Evolutionary conservation across 37 sponge, comb jelly and placozoan species (phyloP).

Genomic region (Agelas oroides): DNA sequence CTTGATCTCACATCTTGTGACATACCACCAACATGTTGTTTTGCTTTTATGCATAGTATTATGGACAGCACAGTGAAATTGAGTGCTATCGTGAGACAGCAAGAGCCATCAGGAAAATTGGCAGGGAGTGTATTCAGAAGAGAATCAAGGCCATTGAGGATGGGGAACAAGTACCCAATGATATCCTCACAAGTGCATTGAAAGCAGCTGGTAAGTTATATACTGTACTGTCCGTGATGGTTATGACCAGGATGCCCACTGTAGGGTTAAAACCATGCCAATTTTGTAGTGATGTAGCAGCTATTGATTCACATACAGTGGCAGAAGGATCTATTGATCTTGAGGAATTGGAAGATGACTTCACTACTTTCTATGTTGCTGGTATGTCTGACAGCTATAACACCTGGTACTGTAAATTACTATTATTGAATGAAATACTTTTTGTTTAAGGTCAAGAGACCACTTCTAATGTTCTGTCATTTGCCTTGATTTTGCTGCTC

Average conservation of each 20-base stretch:
- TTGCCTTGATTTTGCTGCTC: background rate
- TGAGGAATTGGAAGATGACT: constrained; percentile 31
- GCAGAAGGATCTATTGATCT: background rate
- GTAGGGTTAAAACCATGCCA: too few species aligned
- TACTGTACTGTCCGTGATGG: background rate
- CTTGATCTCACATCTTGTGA: too few species aligned
- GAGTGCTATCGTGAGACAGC: background rate
- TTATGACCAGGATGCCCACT: too few species aligned
- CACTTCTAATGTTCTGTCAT: background rate
- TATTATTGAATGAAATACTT: background rate
- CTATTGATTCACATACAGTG: background rate
- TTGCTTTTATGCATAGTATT: too few species aligned
- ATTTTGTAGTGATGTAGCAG: too few species aligned
- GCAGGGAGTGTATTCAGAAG: background rate
- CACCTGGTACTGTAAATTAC: background rate
- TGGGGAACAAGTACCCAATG: constrained; percentile 7
- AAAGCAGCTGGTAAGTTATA: background rate
- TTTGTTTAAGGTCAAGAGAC: constrained; percentile 9
- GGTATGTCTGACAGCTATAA: background rate
- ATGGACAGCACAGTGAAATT: background rate
- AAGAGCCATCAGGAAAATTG: constrained; percentile 4
- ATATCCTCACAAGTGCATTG: background rate
- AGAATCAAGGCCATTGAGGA: background rate
- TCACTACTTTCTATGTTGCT: constrained; percentile 27
- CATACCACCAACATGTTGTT: too few species aligned